phyloP scores from a whole-genome alignment of 2,113 vertebrate genomes.

The Onychostoma macrolepis region DNA sequence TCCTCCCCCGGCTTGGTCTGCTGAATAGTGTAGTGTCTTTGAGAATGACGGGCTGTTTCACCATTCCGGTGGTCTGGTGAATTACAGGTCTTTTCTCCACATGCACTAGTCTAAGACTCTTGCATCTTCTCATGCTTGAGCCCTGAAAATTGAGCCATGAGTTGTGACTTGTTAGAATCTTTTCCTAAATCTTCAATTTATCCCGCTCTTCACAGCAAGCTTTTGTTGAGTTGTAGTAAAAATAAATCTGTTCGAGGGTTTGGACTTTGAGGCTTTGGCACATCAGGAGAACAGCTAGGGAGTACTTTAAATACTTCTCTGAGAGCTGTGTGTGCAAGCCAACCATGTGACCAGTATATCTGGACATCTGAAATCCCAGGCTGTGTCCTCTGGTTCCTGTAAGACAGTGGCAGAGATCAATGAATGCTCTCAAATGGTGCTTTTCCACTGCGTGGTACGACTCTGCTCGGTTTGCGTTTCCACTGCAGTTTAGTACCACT shows the following conservation, averaged over 20 bases:
- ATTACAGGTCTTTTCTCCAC: slow-evolving; percentile 50
- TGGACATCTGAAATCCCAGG: slow-evolving; percentile 25
- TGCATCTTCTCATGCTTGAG: slow-evolving; percentile 36
- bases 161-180: not conserved
- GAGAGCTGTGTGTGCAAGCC: slow-evolving; percentile 20
- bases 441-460: no score
- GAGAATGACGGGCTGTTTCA: slow-evolving; percentile 22
- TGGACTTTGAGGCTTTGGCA: slow-evolving; percentile 8
- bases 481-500: no score
- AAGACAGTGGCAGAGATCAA: slow-evolving; percentile 61
- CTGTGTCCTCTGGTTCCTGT: slow-evolving; percentile 27
- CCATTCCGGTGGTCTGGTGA: not conserved
- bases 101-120: slow-evolving; percentile 55
- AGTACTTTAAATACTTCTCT: slow-evolving; percentile 30
- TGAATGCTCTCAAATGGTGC: slow-evolving; percentile 65
- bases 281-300: not conserved
- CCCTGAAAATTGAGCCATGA: not conserved
- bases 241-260: not conserved
- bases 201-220: slow-evolving; percentile 18
- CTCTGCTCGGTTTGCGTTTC: no score
- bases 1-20: slow-evolving; percentile 6
- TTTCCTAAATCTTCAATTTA: not conserved
- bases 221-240: not conserved
- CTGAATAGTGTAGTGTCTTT: slow-evolving; percentile 51
- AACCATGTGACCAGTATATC: slow-evolving; percentile 42